Conservation (phyloP, 2,888 invertebrate species). For the Podotricha telesiphe region DNA sequence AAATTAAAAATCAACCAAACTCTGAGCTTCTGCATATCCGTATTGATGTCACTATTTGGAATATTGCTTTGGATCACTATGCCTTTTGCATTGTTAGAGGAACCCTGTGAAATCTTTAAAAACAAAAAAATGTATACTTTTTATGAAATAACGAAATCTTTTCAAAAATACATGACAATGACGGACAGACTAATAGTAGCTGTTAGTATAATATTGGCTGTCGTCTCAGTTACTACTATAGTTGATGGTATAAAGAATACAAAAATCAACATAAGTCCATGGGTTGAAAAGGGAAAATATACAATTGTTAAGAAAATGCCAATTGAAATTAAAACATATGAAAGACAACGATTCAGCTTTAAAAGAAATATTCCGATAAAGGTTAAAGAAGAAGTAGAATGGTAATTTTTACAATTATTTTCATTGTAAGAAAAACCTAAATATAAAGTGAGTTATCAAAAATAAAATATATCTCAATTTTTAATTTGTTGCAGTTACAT, state of each 20-base stretch:
- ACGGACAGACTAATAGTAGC: slow-evolving; percentile 56
- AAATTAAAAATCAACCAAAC: slow-evolving; percentile 49
- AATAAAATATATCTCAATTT: no score
- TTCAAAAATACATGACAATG: slow-evolving; percentile 50
- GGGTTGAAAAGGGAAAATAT: slow-evolving; percentile 58
- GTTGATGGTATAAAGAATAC: slow-evolving; percentile 57
- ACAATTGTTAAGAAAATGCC: slow-evolving; percentile 9
- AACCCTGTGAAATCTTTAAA: slow-evolving; percentile 54
- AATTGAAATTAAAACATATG: background rate
- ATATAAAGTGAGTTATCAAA: no score
- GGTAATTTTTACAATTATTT: background rate
- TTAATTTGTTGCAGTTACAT: no score
- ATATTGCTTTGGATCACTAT: slow-evolving; percentile 56
- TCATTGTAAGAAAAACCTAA: no score
- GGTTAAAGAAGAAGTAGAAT: background rate
- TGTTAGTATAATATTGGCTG: slow-evolving; percentile 50
- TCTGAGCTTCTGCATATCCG: slow-evolving; percentile 55
- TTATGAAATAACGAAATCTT: slow-evolving; percentile 46
- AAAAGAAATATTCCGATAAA: background rate
- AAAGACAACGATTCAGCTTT: slow-evolving; percentile 4
- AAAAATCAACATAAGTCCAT: slow-evolving; percentile 56
- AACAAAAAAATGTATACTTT: slow-evolving; percentile 42
- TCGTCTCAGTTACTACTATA: slow-evolving; percentile 49
- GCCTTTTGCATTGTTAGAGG: slow-evolving; percentile 54
- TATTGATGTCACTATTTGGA: slow-evolving; percentile 55